A percentile compares a stretch with the other conserved stretches of the same genome.
These are phyloP conservation scores for Ennomos fuscantarius DNA, from an alignment of 2,888 invertebrate species.

Conservation along the genomic window DNA sequence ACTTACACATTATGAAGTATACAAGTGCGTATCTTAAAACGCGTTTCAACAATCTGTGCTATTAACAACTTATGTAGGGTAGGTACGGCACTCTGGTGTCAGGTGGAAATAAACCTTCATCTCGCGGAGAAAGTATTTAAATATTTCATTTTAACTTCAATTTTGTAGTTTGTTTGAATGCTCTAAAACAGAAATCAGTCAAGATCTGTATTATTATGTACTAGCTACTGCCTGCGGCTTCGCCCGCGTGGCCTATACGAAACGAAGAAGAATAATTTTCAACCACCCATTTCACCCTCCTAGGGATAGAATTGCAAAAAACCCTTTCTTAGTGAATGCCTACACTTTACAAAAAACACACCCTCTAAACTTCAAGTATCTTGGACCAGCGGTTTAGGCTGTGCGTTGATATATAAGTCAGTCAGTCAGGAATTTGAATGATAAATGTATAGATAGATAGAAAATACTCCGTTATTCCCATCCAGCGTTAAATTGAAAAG, in stretches of 20 bases:
- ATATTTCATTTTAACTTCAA: conserved; percentile 18
- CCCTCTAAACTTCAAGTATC: too few relatives aligned
- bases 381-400: too few relatives aligned
- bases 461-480: not conserved
- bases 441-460: not conserved
- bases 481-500: conserved; percentile 5
- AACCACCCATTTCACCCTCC: too few relatives aligned
- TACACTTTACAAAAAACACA: too few relatives aligned
- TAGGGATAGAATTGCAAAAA: too few relatives aligned
- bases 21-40: conserved; percentile 28
- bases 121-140: conserved; percentile 13
- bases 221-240: too few relatives aligned
- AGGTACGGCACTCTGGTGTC: conserved; percentile 12
- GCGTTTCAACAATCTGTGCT: conserved; percentile 35
- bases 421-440: too few relatives aligned
- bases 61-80: conserved; percentile 27
- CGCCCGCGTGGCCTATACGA: too few relatives aligned
- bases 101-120: conserved; percentile 18
- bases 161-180: conserved; percentile 2
- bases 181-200: not conserved
- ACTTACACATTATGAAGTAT: conserved; percentile 39
- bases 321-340: too few relatives aligned
- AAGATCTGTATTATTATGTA: too few relatives aligned
- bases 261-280: too few relatives aligned
- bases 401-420: too few relatives aligned